Evolutionary conservation across 2,113 vertebrate genomes (phyloP).

Genomic region (Formicarius rufipectus): DNA sequence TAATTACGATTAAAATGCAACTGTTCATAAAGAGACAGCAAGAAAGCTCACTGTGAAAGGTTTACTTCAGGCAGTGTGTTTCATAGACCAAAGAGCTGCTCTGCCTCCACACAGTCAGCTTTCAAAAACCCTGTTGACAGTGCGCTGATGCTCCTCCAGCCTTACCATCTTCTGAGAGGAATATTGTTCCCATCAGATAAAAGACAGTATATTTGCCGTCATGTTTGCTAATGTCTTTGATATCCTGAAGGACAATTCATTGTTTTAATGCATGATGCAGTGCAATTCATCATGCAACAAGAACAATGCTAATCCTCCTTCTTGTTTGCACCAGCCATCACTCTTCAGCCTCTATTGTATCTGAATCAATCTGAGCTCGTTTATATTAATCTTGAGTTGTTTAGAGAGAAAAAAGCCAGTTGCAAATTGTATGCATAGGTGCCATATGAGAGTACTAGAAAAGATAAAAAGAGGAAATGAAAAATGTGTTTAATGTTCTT

Average conservation of each 20-base stretch:
- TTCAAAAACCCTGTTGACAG: neutral
- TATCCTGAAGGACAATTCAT: conserved; percentile 78
- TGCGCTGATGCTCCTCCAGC: neutral
- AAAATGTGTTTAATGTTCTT: neutral
- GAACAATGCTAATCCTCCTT: conserved; percentile 82
- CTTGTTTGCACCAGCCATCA: conserved; percentile 75
- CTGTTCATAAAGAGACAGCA: neutral
- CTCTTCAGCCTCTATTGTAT: conserved; percentile 77
- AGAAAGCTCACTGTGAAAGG: neutral
- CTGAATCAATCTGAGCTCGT: conserved; percentile 82
- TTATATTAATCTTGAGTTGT: conserved; percentile 84
- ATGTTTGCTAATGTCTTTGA: conserved; percentile 72
- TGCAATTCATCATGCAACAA: conserved; percentile 82
- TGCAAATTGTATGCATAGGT: neutral
- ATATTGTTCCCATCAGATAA: conserved; percentile 30
- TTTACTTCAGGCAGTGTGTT: neutral
- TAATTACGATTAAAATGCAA: neutral
- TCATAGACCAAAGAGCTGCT: neutral
- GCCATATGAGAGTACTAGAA: neutral
- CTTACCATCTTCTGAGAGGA: neutral
- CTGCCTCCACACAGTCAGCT: neutral
- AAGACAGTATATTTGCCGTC: conserved; percentile 40
- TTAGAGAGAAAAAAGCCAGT: conserved; percentile 58
- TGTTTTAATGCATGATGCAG: conserved; percentile 70
- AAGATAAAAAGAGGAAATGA: neutral